phyloP scores from a whole-genome alignment of 1,140 invertebrate species.

The Drosophila biarmipes region DNA sequence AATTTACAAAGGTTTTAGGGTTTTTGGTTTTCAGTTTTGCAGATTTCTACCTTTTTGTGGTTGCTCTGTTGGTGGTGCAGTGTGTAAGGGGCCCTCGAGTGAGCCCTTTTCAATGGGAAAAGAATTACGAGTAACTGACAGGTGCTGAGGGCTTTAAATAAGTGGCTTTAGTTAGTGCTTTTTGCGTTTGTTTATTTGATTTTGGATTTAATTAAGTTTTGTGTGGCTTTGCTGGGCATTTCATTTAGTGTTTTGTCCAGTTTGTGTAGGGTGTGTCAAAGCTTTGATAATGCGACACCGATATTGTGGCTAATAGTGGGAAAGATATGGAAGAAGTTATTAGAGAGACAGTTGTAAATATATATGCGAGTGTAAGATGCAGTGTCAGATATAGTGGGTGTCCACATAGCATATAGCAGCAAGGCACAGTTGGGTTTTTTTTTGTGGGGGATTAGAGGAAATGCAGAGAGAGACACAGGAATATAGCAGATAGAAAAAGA shows the following conservation, averaged over 20 bases:
- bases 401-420: constrained; percentile 46
- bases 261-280: constrained; percentile 83
- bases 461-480: constrained; percentile 24
- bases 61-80: constrained; percentile 29
- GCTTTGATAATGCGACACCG: constrained; percentile 84
- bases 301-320: constrained; percentile 82
- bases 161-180: constrained; percentile 43
- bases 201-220: constrained; percentile 31
- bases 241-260: constrained; percentile 57
- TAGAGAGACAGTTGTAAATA: constrained; percentile 52
- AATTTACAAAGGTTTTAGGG: constrained; percentile 61
- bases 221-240: constrained; percentile 19
- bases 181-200: constrained; percentile 17
- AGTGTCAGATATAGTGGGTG: constrained; percentile 22
- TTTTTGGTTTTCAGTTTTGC: constrained; percentile 17
- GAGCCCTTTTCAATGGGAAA: constrained; percentile 11
- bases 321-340: constrained; percentile 76
- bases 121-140: constrained; percentile 33
- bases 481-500: constrained; percentile 3
- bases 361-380: constrained; percentile 28
- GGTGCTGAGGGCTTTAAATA: constrained; percentile 38
- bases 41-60: constrained; percentile 36
- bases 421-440: constrained; percentile 40
- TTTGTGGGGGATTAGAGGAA: constrained; percentile 22
- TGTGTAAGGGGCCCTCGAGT: constrained; percentile 8